Evolutionary conservation across 1,140 invertebrate species (phyloP).

Genomic region (Maconellicoccus hirsutus): DNA sequence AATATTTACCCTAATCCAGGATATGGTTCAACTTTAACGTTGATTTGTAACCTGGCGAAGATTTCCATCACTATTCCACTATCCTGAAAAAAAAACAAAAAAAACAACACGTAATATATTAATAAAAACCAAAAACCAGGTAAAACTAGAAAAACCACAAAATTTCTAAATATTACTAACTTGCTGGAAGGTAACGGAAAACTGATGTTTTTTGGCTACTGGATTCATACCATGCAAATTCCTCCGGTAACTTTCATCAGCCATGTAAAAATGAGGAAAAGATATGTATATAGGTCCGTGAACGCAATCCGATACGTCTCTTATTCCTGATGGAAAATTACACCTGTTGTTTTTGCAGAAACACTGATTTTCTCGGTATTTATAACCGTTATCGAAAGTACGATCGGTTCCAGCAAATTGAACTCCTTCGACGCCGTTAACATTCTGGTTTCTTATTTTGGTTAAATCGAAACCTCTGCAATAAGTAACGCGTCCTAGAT

Average conservation of each 20-base stretch:
- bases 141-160: no score
- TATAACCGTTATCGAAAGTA: neutral
- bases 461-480: slow-evolving; percentile 12
- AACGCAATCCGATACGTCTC: slow-evolving; percentile 15
- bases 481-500: neutral
- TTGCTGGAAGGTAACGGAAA: slow-evolving; percentile 49
- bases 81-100: neutral
- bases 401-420: neutral
- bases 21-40: neutral
- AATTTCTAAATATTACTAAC: slow-evolving; percentile 34
- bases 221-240: slow-evolving; percentile 47
- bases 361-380: neutral
- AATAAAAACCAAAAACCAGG: no score
- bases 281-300: slow-evolving; percentile 49
- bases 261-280: slow-evolving; percentile 57
- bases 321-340: neutral
- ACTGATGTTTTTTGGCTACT: slow-evolving; percentile 42
- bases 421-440: slow-evolving; percentile 22
- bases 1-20: neutral
- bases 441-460: neutral
- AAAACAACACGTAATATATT: no score
- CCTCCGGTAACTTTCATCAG: slow-evolving; percentile 43
- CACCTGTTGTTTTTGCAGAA: neutral
- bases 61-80: neutral
- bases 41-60: neutral